Evolutionary conservation across 2,888 invertebrate genomes (phyloP), one percentile per base, ranked within the genome.

Genomic region (Lutraria lutraria): DNA sequence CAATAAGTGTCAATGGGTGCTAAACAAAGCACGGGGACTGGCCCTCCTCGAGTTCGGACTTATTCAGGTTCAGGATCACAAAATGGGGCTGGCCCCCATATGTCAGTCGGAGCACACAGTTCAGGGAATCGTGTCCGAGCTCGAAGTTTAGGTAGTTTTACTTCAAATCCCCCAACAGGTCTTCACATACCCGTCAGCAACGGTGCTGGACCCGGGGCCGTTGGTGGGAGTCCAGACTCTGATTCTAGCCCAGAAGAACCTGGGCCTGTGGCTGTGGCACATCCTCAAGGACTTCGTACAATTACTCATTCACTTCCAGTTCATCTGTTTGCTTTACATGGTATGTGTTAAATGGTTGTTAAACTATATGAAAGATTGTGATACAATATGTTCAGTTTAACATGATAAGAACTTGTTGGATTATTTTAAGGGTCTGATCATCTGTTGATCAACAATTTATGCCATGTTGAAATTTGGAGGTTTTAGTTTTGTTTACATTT

Each of bases 181-280:
- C 90, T 96, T 43, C 93, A 93, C 90, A 96, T 96, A 89, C 96
- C 96, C 19, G 83, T 88, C 13, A 94, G 94, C 76, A 95, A 95
- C 84, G 95, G 94, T 86, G 89, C 93, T 43, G 93, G 93, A 84
- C 93, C 94, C 54, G 94, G 94, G 52, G 93, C 94, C n/a, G 93
- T 94, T 56, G 94, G 95, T 88, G 95, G 95, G 52, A 95, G 94
- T 87, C 96, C 96, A 21, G 95, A 96, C 88, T 96, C 96, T 60
- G 96, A 96, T 90, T 95, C 95, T 34, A 96, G 96, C 88, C 96
- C 96, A 8, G 96, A 96, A n/a, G 96, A 96, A 76, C 93, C 93
- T 56, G 93, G 93, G n/a, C 91, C 92, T 19, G 91, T 93, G 76
- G 92, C 92, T 72, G n/a, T n/a, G 43, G 43, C 43, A 43, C 92